These are phyloP conservation scores for Heliconius hermathena DNA, from an alignment of 1,140 invertebrate genomes.

Conservation along the genomic window DNA sequence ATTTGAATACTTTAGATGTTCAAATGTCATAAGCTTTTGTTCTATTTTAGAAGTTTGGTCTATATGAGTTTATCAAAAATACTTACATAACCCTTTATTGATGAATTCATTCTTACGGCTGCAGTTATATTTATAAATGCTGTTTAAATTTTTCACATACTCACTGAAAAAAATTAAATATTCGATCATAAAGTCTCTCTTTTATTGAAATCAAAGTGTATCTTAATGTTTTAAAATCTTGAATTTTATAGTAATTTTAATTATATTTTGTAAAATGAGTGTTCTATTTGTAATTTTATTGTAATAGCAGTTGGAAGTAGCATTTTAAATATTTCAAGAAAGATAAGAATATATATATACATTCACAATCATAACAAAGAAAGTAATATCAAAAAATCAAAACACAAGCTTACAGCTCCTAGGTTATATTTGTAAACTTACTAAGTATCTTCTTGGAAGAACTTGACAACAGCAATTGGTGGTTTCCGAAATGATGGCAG, in stretches of 20 bases:
- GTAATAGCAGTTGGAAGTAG: not conserved
- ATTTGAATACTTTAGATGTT: too few relatives aligned
- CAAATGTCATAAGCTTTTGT: too few relatives aligned
- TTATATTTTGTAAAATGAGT: too few relatives aligned
- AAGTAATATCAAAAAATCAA: not conserved
- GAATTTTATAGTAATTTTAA: not conserved
- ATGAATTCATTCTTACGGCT: constrained; percentile 90
- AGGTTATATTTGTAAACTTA: constrained; percentile 79
- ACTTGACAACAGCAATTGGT: constrained; percentile 89
- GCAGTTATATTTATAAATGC: constrained; percentile 90
- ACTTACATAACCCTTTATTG: constrained; percentile 89
- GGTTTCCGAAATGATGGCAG: constrained; percentile 85
- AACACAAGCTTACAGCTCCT: not conserved
- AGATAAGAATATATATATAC: not conserved
- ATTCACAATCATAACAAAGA: not conserved
- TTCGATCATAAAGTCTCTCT: not conserved
- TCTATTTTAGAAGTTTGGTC: too few relatives aligned
- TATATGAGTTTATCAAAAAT: constrained; percentile 16
- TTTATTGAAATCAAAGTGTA: not conserved
- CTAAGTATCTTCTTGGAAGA: constrained; percentile 91
- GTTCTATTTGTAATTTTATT: not conserved
- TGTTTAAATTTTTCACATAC: constrained; percentile 87
- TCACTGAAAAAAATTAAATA: constrained; percentile 84
- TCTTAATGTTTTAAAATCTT: not conserved
- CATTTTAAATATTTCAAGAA: not conserved